Evolutionary conservation across 2,797 vertebrate species (phyloP).

Genomic region (Tolypeutes matacus): DNA sequence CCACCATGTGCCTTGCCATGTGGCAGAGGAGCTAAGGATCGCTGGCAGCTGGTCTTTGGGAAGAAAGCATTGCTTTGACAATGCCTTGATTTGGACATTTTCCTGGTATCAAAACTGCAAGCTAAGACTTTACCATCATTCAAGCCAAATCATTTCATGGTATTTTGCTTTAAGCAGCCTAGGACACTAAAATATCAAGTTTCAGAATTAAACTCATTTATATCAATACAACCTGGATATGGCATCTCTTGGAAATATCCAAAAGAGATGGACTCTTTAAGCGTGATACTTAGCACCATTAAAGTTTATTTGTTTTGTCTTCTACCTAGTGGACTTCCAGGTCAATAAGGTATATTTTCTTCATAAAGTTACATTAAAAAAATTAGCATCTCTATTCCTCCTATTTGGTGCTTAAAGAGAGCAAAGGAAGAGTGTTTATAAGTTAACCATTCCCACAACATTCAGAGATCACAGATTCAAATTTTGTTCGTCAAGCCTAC

Average conservation of each 20-base stretch:
- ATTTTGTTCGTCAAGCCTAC: conserved; percentile 5
- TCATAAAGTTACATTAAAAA: conserved; percentile 37
- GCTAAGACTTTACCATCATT: too few species aligned
- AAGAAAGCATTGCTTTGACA: too few species aligned
- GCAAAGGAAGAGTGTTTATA: neutral
- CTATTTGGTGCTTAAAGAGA: conserved; percentile 8
- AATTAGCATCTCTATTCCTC: neutral
- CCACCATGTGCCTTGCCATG: too few species aligned
- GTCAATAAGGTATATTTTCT: neutral
- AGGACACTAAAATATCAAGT: neutral
- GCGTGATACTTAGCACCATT: neutral
- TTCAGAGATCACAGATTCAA: conserved; percentile 42
- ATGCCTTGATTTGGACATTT: too few species aligned
- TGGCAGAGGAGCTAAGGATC: too few species aligned
- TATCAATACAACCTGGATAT: neutral
- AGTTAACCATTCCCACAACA: neutral
- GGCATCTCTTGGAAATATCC: neutral
- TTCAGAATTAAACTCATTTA: neutral
- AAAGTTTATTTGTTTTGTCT: neutral
- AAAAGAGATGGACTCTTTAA: neutral
- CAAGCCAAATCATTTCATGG: too few species aligned
- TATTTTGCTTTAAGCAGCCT: too few species aligned
- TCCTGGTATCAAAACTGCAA: too few species aligned
- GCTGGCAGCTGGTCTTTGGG: too few species aligned
- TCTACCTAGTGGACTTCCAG: neutral